Base-by-base conservation (phyloP, 1,140 invertebrate species). In the Atopsyche davidsoni region DNA sequence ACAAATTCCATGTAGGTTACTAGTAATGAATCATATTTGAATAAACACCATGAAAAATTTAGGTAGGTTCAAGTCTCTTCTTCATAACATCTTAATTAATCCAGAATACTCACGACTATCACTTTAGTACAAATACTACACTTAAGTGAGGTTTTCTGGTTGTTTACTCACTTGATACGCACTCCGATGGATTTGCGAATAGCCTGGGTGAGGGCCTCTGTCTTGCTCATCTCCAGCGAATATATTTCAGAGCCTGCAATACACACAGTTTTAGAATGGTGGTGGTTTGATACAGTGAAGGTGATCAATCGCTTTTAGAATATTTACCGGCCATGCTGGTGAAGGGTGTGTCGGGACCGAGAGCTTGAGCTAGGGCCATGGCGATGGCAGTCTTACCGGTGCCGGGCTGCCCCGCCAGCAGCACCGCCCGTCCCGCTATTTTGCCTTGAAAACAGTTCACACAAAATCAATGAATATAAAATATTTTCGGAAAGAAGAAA, bases 171-270 rank as follows among this genome's bases (percentile, higher is more conserved):
- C 84, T 98, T 98, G 46, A 99, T 99, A 66, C 94, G 77, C 7
- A 99, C 91, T 34, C 95, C 96, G 63, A 98, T 98, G 13, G 94
- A 96, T 64, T 97, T 97, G 53, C 96, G 79, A 50, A 99, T 92
- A 1, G 96, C 89, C 69, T 99, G 96, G 6, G 92, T 98, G 1
- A 99, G 69, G 4, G 95, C 95, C 75, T 99, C 97, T 0, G 96
- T 98, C 75, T 99, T 99, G 64, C 93, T 92, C 92, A 99, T 97
- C 72, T 99, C 96, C 50, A 99, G 67, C 0, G 95, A 98, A 68
- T 94, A 99, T 46, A 99, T 96, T 75, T 99, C 96, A 17, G 93
- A 97, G 11, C 92, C 96, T 60, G 65, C 60, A 61, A 61, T 14
- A 31, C 3, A 46, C 35, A 14, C 17, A 46, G 24, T 16, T n/a